Base-by-base conservation (phyloP, 2,113 vertebrate species). In the Elephas maximus region DNA sequence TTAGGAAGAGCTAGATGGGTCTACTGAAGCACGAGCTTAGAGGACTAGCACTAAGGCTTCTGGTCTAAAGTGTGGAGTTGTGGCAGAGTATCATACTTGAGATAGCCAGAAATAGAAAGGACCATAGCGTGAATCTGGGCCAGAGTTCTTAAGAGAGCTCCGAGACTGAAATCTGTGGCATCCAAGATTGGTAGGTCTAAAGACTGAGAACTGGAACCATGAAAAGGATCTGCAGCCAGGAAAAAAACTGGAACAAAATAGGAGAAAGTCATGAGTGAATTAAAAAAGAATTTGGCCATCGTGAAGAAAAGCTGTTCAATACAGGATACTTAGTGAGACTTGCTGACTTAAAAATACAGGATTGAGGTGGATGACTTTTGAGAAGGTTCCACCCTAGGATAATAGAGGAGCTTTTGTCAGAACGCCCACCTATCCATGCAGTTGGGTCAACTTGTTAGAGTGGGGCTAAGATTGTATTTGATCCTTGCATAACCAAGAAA, bases 241-340 rank as follows among this genome's bases (percentile, higher is more conserved):
- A 93, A 94, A 96, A 96, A 95, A 24, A 69, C n/a, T 65, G 60
- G 23, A 86, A 92, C 41, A 87, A 93, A 97, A 85, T 57, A 69
- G 33, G 41, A 81, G 45, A 88, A 77, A 57, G 11, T 78, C 12
- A 74, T n/a, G 5, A 88, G 7, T 78, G 10, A 94, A 77, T 4
- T 51, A 63, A 30, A 33, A 30, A 84, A 77, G 48, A 78, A 41
- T 1, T 6, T 45, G 14, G 8, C 15, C 8, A 51, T 71, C 41
- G 10, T 51, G 20, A 7, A 23, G 2, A 57, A 90, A 57, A 41
- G 9, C 18, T 91, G 23, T 21, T 83, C 28, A 51, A 83, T 37
- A 96, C 84, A 71, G 2, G 1, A 82, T 76, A 44, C 21, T 57
- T 95, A 51, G 45, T 93, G 30, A 91, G 6, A 67, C 88, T 93